A percentile compares a stretch with the other conserved stretches of the same genome.
Evolutionary conservation across 2,113 vertebrate species (phyloP).

Genomic region (Phalacrocorax pelagicus): DNA sequence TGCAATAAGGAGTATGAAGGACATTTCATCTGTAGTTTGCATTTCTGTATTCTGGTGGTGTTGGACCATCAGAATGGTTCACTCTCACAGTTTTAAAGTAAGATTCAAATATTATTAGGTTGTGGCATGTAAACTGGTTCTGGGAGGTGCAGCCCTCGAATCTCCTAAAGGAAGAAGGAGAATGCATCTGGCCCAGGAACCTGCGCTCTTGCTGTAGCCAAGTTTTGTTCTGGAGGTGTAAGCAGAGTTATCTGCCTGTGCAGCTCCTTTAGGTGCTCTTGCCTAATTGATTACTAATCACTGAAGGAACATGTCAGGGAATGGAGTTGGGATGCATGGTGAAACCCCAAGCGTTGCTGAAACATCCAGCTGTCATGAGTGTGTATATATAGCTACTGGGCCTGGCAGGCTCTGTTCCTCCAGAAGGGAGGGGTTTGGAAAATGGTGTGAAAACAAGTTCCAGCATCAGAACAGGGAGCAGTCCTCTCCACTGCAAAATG

Average conservation of each 20-base stretch:
- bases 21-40: background rate
- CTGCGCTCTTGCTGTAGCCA: background rate
- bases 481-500: background rate
- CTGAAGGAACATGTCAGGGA: background rate
- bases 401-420: background rate
- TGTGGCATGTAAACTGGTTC: background rate
- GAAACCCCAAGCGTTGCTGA: background rate
- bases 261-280: background rate
- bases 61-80: background rate
- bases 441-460: conserved; percentile 10
- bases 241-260: background rate
- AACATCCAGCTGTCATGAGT: background rate
- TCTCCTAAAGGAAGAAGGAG: background rate
- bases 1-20: background rate
- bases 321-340: background rate
- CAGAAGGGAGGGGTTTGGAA: background rate
- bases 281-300: background rate
- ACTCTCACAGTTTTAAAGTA: background rate
- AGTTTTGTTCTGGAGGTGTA: background rate
- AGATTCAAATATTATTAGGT: background rate
- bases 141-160: background rate
- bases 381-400: background rate
- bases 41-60: background rate
- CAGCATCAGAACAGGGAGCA: conserved; percentile 1
- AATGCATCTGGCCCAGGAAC: background rate